phyloP scores from a whole-genome alignment of 2,113 vertebrate species.

The Nothoprocta pentlandii region DNA sequence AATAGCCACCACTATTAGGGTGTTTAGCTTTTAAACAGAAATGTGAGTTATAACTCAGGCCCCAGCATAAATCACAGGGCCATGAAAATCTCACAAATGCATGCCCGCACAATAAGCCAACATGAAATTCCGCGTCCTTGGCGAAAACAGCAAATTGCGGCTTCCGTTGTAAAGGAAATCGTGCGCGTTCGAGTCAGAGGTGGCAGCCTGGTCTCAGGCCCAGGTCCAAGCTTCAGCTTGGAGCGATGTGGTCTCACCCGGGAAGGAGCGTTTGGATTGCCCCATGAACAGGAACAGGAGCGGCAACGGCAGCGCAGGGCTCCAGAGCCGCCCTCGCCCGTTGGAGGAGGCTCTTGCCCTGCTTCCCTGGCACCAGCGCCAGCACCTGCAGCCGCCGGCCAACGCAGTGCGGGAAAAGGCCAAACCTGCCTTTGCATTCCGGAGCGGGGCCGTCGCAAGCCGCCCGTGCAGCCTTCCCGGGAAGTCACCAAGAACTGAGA shows the following conservation, averaged over 20 bases:
- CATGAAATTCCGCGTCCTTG: conserved; percentile 1
- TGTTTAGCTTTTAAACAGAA: conserved; percentile 68
- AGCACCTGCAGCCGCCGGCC: background rate
- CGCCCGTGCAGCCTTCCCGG: background rate
- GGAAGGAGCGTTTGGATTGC: background rate
- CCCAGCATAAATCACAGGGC: conserved; percentile 42
- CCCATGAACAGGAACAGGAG: background rate
- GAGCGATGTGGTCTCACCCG: background rate
- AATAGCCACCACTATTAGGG: conserved; percentile 55
- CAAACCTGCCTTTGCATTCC: background rate
- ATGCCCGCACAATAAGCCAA: background rate
- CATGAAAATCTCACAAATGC: background rate
- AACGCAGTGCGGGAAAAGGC: fast-evolving
- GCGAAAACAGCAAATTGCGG: background rate
- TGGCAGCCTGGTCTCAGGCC: background rate
- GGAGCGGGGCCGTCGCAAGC: background rate
- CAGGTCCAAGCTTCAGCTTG: background rate
- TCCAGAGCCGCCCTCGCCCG: background rate
- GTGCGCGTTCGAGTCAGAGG: fast-evolving
- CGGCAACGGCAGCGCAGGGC: fast-evolving
- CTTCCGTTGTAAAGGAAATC: background rate
- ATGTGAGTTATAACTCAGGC: conserved; percentile 52
- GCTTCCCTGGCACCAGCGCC: fast-evolving
- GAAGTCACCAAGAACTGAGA: background rate
- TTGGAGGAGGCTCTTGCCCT: background rate